A percentile compares a stretch with the other conserved stretches of the same genome.
phyloP scores from a whole-genome alignment of 92 coral and sea anemone genomes.

The Metridium senile region DNA sequence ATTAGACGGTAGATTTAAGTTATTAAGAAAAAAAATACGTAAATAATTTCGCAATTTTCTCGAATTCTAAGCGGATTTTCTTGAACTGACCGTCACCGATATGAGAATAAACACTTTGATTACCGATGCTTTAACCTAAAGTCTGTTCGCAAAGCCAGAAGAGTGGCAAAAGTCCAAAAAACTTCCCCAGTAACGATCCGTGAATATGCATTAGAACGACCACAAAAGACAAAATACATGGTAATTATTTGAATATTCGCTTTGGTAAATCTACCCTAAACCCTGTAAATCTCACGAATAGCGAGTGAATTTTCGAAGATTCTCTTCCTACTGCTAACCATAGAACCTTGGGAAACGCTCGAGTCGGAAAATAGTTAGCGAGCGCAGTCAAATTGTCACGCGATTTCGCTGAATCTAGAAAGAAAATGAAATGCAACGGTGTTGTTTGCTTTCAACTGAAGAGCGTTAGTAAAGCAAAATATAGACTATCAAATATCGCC shows the following conservation, averaged over 20 bases:
- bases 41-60: constrained; percentile 1
- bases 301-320: not conserved
- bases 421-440: not conserved
- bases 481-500: not conserved
- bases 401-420: constrained; percentile 18
- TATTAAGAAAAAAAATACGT: not conserved
- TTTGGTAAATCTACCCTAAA: not conserved
- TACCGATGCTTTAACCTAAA: not conserved
- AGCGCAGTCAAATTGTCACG: constrained; percentile 5
- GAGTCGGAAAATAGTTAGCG: not conserved
- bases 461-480: not conserved
- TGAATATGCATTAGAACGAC: constrained; percentile 89
- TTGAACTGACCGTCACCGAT: not conserved
- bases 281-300: not conserved
- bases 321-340: not conserved
- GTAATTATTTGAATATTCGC: constrained; percentile 31
- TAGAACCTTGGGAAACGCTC: not conserved
- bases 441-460: not conserved
- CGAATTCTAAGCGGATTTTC: not conserved
- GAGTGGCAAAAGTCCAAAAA: constrained; percentile 24
- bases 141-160: constrained; percentile 6
- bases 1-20: constrained; percentile 45
- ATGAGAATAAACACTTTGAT: not conserved
- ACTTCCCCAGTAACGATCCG: constrained; percentile 40
- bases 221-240: constrained; percentile 33